These are phyloP conservation scores for Tetanocera ferruginea DNA, from an alignment of 2,888 invertebrate genomes.

Conservation along the genomic window DNA sequence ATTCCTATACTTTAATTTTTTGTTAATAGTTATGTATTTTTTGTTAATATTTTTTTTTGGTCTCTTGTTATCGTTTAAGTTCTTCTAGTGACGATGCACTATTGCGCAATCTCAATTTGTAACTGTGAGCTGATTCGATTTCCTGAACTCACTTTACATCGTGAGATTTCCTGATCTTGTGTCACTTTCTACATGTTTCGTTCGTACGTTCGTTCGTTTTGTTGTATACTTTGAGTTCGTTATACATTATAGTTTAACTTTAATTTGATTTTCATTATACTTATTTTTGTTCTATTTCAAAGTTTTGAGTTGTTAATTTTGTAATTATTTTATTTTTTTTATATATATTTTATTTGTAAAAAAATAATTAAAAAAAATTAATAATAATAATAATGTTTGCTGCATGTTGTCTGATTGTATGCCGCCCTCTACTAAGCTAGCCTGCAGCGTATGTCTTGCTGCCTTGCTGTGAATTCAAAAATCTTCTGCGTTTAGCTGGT, in stretches of 20 bases:
- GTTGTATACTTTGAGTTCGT: slow-evolving; percentile 37
- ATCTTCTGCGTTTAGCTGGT: slow-evolving; percentile 73
- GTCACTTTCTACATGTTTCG: slow-evolving; percentile 59
- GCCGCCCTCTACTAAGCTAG: not conserved
- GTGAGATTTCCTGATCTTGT: slow-evolving; percentile 69
- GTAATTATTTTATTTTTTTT: slow-evolving; percentile 25
- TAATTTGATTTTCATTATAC: slow-evolving; percentile 27
- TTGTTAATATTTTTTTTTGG: slow-evolving; percentile 35
- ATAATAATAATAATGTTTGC: not conserved
- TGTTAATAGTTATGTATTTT: slow-evolving; percentile 32
- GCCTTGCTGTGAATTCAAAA: not conserved
- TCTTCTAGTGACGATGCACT: slow-evolving; percentile 64
- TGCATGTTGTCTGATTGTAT: not conserved
- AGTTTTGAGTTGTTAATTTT: slow-evolving; percentile 25
- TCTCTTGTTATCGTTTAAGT: slow-evolving; percentile 15
- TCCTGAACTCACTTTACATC: slow-evolving; percentile 69
- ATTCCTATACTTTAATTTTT: slow-evolving; percentile 33
- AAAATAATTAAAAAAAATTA: not conserved
- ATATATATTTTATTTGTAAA: not conserved
- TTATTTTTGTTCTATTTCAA: not conserved
- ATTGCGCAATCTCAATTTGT: slow-evolving; percentile 98
- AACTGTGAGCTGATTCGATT: slow-evolving; percentile 86
- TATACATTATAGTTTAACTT: not conserved
- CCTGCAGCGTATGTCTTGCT: not conserved
- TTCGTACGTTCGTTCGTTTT: slow-evolving; percentile 46